Conservation (phyloP, 1,140 invertebrate genomes). For the Apis laboriosa region DNA sequence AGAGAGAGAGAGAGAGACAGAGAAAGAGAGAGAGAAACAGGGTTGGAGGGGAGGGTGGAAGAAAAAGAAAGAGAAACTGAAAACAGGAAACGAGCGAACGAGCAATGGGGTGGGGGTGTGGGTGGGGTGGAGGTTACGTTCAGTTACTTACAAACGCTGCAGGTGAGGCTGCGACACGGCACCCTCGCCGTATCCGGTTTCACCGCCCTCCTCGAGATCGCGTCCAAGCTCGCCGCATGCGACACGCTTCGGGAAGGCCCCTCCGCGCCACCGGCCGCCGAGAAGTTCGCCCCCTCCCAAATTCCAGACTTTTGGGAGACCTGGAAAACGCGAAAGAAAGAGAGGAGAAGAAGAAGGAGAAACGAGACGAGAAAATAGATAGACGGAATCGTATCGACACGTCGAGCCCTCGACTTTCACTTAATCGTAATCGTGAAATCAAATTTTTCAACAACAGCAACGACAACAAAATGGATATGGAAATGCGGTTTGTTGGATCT, state of each 20-base stretch:
- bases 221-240: slow-evolving; percentile 82
- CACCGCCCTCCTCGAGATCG: slow-evolving; percentile 80
- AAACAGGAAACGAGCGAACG: background rate
- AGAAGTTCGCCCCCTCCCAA: slow-evolving; percentile 76
- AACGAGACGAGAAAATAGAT: too few species aligned
- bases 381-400: too few species aligned
- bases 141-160: slow-evolving; percentile 82
- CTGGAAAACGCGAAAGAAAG: slow-evolving; percentile 48
- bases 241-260: slow-evolving; percentile 78
- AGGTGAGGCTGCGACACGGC: slow-evolving; percentile 81
- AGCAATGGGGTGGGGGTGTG: background rate
- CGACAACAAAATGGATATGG: too few species aligned
- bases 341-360: too few species aligned
- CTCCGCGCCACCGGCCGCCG: slow-evolving; percentile 71
- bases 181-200: slow-evolving; percentile 74
- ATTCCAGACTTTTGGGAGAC: slow-evolving; percentile 78
- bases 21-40: too few species aligned
- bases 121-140: too few species aligned
- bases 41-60: too few species aligned
- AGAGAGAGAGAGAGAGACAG: background rate
- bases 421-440: too few species aligned
- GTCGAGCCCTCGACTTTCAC: too few species aligned
- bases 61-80: background rate
- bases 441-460: too few species aligned
- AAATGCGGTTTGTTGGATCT: too few species aligned